Evolutionary conservation across 2,113 vertebrate species (phyloP), one percentile per base, ranked within the genome.

Genomic region (Ahaetulla prasina): DNA sequence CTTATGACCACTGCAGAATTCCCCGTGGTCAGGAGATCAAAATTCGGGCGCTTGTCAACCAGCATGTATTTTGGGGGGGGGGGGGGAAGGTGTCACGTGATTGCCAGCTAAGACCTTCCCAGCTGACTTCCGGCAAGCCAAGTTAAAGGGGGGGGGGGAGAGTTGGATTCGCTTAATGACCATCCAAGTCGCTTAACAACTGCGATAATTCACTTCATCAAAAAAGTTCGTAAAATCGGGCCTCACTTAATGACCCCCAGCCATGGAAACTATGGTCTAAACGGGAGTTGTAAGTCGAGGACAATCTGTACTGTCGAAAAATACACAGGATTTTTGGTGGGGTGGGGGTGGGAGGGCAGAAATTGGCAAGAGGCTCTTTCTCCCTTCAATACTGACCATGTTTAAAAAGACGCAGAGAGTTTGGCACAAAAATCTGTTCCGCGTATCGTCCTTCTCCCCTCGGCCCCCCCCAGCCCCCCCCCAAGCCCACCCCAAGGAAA

Each of bases 351-450:
- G 27, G 43, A 43, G 12, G 53, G 87, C 8, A 74, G 18, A 49
- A 47, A 27, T 85, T 4, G 20, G 9, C 20, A 30, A 18, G 47
- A 14, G 88, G 27, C 74, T 8, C 39, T 50, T 57, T 85, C 39
- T 50, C 12, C 25, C 23, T 60, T 60, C 50, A 14, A 25, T 55
- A 92, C 22, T 86, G 85, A 55, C 63, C 54, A 16, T 53, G 80
- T 91, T 91, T 84, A 93, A 80, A 93, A 93, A 92, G 91, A 93
- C 84, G 89, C 91, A 93, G 88, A 57, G 53, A 90, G 50, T 93
- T 93, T 93, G 93, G 93, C 93, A 93, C 93, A 87, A 85, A 25
- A 85, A 39, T 30, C 90, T 23, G 54, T 74, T 85, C 80, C 22
- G 20, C 22, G 20, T 45, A 39, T 74, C 7, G 12, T 39, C 2